Evolutionary conservation across 2,888 invertebrate genomes (phyloP), one percentile per base, ranked within the genome.

Genomic region (Lithophane ornitopus): DNA sequence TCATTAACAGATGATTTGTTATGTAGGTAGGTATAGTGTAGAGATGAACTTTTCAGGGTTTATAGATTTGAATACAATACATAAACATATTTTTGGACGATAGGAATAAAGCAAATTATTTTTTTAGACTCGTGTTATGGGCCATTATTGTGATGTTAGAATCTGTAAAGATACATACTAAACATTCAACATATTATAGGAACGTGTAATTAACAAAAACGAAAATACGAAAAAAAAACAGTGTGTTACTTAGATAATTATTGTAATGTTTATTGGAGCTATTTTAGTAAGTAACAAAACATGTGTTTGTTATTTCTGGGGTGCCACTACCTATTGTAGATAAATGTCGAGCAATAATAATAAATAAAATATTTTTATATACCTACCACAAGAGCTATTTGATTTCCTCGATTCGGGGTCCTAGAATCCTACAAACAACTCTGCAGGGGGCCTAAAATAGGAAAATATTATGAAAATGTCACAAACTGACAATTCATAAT

Each of bases 91-190:
- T 72, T 61, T 61, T 59, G n/a, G 9, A 76, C 39, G 52, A 59
- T 72, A 66, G 22, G 54, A 26, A 46, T 46, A 49, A 69, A 49
- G 76, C 34, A 52, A 63, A 44, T 44, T 41, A 72, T 74, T 78
- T 78, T 85, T 85, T 74, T 85, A 79, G 80, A 70, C 3, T 26
- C 83, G 78, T 78, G 72, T 41, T 69, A 70, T 34, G 41, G 58
- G 54, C 19, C 56, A 69, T 52, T 11, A 41, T 74, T 52, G 69
- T 65, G 16, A 39, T 71, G n/a, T 74, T 44, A 59, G 41, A 58
- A 74, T 69, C 9, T 71, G 26, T 61, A 46, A 74, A 19, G 34
- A 41, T 61, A n/a, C 39, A 9, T 39, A 16, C 22, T 19, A 63
- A 61, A 19, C 14, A 12, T n/a, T 54, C 58, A 78, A 58, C 19